Evolutionary conservation across 1,140 invertebrate species (phyloP).

Genomic region (Phymorhynchus buccinoides): DNA sequence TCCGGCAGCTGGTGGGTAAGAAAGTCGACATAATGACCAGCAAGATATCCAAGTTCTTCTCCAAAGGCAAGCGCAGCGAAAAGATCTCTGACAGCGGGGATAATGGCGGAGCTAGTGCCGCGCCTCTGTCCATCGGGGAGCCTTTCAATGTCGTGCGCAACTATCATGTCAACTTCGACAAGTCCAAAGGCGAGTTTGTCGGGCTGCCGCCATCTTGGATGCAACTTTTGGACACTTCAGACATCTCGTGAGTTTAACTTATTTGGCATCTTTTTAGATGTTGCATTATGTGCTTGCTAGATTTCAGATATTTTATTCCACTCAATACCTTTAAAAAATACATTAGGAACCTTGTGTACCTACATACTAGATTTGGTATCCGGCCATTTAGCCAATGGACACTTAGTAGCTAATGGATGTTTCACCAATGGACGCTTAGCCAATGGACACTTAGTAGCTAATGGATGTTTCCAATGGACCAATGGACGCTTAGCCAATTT

Average conservation of each 20-base stretch:
- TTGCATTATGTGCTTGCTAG: no score
- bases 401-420: no score
- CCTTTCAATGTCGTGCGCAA: slow-evolving; percentile 66
- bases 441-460: no score
- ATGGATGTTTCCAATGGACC: no score
- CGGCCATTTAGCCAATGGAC: no score
- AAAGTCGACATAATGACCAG: slow-evolving; percentile 12
- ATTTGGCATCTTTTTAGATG: no score
- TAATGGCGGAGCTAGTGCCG: slow-evolving; percentile 1
- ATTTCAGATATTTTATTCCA: no score
- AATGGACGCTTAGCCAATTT: no score
- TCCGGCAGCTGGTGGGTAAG: neutral
- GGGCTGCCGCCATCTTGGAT: slow-evolving; percentile 67
- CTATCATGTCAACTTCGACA: slow-evolving; percentile 69
- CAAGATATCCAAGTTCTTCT: neutral
- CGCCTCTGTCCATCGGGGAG: slow-evolving; percentile 59
- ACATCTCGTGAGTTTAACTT: slow-evolving; percentile 64
- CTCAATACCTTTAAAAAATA: no score
- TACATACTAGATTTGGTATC: no score
- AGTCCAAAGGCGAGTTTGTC: slow-evolving; percentile 61
- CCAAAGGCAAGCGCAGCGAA: slow-evolving; percentile 30
- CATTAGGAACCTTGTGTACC: no score
- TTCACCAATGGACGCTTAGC: no score
- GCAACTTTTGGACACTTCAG: slow-evolving; percentile 58
- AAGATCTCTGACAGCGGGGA: slow-evolving; percentile 36